Evolutionary conservation across 2,888 invertebrate genomes (phyloP), one percentile per base, ranked within the genome.

Genomic region (Malachius bipustulatus): DNA sequence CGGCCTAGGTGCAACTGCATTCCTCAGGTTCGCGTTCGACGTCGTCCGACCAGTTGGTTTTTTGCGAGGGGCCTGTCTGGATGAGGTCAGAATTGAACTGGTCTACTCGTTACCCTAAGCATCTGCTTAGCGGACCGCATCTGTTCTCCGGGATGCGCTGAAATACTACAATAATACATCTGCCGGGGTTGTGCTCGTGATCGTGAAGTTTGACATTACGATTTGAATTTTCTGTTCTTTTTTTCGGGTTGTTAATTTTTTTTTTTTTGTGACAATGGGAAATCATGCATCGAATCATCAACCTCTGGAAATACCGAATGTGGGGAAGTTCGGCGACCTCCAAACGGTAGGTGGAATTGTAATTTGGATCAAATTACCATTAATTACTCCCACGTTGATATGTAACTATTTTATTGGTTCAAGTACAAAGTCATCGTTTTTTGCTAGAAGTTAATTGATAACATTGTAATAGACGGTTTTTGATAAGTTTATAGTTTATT

Each of bases 271-370:
- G 51, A 63, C 46, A 50, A 84, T 83, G 84, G 84, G 84, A 56
- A 84, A 84, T 63, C 82, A 82, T 64, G 80, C 82, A 56, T 83
- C 84, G 49, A 80, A 82, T 56, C 84, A 84, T 64, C 81, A 82
- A 64, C 83, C 84, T 50, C 70, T 84, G 60, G 83, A 83, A 59
- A 71, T 77, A 60, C 75, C 72, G 44, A 66, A 67, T 50, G 62
- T 67, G 42, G 67, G 65, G 26, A 61, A 60, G 51, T 64, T 60
- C 42, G 64, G 64, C 36, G 64, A 64, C 55, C 51, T 57, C 27
- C 49, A 56, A 38, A 48, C 60, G 61, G 63, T 64, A 62, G 47
- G 61, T 57, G 24, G 24, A 19, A 8, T 6, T 19, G 24, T 19
- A 19, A 8, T 19, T 19, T 19, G n/a, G n/a, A n/a, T n/a, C n/a